Percentiles rank a stretch among this genome's conserved stretches.
phyloP scores from a whole-genome alignment of 2,113 vertebrate genomes.

The Eudyptes chrysolophus region DNA sequence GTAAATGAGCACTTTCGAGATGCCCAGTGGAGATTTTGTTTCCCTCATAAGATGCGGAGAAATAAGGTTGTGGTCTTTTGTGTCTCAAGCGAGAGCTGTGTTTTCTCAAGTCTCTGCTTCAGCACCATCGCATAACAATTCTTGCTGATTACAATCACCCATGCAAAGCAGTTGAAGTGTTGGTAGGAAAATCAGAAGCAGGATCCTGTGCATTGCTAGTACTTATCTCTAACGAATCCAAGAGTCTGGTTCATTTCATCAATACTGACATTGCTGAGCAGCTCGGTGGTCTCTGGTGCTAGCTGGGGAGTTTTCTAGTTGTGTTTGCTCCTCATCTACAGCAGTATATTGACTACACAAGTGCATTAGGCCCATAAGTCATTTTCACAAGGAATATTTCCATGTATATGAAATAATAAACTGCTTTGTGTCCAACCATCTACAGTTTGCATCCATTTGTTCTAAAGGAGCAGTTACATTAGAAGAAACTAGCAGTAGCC shows the following conservation, averaged over 20 bases:
- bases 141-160: conserved; percentile 17
- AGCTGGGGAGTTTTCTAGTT: not conserved
- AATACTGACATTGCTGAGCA: not conserved
- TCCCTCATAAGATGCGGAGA: not conserved
- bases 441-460: not conserved
- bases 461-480: not conserved
- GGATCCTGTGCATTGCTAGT: not conserved
- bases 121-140: conserved; percentile 2
- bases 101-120: conserved; percentile 26
- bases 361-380: not conserved
- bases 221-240: not conserved
- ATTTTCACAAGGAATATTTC: not conserved
- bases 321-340: not conserved
- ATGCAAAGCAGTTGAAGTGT: conserved; percentile 12
- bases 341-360: not conserved
- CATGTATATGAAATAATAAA: not conserved
- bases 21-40: not conserved
- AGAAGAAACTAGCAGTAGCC: not conserved
- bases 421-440: not conserved
- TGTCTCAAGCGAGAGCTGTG: not conserved
- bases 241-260: not conserved
- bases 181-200: conserved; percentile 25
- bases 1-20: not conserved
- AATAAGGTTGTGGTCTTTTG: not conserved
- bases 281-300: not conserved